Base-by-base conservation (phyloP, 2,797 vertebrate species). In the Trachurus trachurus region DNA sequence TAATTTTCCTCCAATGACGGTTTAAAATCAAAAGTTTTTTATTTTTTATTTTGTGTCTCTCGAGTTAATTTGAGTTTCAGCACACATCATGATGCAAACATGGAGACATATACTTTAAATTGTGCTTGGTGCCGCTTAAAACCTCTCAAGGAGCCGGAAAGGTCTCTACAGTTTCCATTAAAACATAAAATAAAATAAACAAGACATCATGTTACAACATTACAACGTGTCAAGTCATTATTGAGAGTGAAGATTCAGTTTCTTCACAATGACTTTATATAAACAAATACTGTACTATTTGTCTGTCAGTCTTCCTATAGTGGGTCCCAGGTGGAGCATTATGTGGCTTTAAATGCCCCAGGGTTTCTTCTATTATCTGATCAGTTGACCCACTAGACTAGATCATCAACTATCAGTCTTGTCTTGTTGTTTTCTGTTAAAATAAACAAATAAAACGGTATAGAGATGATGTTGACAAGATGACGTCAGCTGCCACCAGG, bases 181-280 rank as follows among this genome's bases (percentile, higher is more conserved):
- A 37, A 37, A 37, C 34, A 37, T 10, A 66, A 82, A 80, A 84
- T 74, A 88, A 85, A 39, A 80, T 86, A 78, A 88, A 85, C 7
- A 39, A 53, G 9, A 70, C 15, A 2, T 68, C 4, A 53, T 53
- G 19, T 60, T 12, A 78, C 42, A 62, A 57, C 53, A 37, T 49
- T 31, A 29, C 52, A 56, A 12, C 0, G 4, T 72, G 56, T 62
- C 13, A 26, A 4, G 60, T 67, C 17, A 62, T 52, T 74, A 0
- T 19, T 57, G 31, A 0, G 19, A 10, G 31, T 42, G 12, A 8
- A 8, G 34, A 8, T 9, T 8, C 34, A 9, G 0, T 37, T 37
- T 37, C 1, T 37, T 37, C 34, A 37, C 34, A 37, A 6, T 7
- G 6, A 37, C 34, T 37, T 37, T 37, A 37, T 37, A 37, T 7